Evolutionary conservation across 2,113 vertebrate genomes (phyloP).

Genomic region (Forbesichthys papilliferus): DNA sequence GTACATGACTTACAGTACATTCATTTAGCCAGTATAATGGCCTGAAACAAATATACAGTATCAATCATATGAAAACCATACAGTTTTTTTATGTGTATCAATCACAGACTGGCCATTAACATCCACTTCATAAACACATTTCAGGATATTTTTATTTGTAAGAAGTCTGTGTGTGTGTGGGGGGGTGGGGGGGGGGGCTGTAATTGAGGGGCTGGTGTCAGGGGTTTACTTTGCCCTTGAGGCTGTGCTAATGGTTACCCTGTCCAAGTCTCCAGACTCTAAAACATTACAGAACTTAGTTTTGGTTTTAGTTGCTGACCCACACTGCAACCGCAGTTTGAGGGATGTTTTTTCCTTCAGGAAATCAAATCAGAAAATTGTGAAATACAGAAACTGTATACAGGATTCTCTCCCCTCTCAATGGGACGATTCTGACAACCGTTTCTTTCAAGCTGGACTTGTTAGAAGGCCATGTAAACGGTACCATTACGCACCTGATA

Average conservation of each 20-base stretch:
- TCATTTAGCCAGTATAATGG: too few relatives aligned
- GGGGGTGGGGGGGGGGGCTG: not conserved
- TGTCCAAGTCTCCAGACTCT: conserved; percentile 5
- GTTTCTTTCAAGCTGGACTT: not conserved
- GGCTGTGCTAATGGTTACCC: conserved; percentile 2
- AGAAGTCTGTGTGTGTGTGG: too few relatives aligned
- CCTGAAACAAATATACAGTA: too few relatives aligned
- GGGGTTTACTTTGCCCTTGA: not conserved
- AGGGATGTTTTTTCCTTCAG: conserved; percentile 27
- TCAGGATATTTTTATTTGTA: too few relatives aligned
- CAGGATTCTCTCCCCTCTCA: not conserved
- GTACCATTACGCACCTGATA: conserved; percentile 86
- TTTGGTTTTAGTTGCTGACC: conserved; percentile 33
- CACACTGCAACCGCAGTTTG: conserved; percentile 31
- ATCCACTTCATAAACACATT: too few relatives aligned
- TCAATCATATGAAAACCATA: too few relatives aligned
- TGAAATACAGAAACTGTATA: conserved; percentile 20
- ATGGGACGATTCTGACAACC: too few relatives aligned
- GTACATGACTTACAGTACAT: too few relatives aligned
- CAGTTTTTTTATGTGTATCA: too few relatives aligned
- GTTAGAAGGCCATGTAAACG: conserved; percentile 51
- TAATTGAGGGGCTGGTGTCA: not conserved
- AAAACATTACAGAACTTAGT: conserved; percentile 35
- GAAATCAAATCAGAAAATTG: conserved; percentile 19
- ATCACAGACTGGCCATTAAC: too few relatives aligned